Percentiles rank a stretch among this genome's conserved stretches.
Conservation (phyloP, 2,888 invertebrate genomes). For the Loripinus fragilis region DNA sequence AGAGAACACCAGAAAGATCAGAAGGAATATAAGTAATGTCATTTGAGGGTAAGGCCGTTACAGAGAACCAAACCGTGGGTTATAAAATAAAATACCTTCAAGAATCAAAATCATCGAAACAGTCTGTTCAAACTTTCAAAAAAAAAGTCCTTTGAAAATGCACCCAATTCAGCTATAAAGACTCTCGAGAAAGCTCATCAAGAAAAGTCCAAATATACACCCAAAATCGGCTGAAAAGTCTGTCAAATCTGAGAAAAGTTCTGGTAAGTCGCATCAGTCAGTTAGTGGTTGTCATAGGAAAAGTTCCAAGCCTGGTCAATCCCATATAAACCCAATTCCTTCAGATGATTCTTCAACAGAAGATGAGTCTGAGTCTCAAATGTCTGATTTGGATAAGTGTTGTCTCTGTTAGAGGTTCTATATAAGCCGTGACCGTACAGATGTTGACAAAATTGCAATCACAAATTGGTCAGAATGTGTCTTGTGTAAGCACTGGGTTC, state of each 20-base stretch:
- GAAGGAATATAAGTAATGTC: constrained; percentile 9
- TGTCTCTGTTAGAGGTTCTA: neutral
- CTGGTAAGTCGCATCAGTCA: neutral
- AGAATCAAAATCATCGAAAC: neutral
- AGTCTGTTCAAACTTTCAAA: neutral
- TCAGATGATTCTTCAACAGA: neutral
- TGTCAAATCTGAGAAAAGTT: neutral
- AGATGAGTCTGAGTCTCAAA: constrained; percentile 9
- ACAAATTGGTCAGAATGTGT: constrained; percentile 1
- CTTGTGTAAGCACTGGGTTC: neutral
- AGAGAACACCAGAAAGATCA: neutral
- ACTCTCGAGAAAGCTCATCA: too few relatives aligned
- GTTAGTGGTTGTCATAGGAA: neutral
- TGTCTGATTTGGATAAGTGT: neutral
- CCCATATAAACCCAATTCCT: neutral
- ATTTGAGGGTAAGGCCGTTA: neutral
- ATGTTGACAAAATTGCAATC: neutral
- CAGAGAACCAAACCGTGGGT: neutral
- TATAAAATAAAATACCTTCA: neutral
- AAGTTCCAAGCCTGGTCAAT: neutral
- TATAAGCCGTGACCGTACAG: neutral
- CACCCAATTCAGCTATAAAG: neutral
- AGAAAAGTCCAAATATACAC: neutral
- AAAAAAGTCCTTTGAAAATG: neutral
- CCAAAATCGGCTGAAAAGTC: neutral